Base-by-base conservation (phyloP, 2,888 invertebrate species). In the Drosophila fungiperda region DNA sequence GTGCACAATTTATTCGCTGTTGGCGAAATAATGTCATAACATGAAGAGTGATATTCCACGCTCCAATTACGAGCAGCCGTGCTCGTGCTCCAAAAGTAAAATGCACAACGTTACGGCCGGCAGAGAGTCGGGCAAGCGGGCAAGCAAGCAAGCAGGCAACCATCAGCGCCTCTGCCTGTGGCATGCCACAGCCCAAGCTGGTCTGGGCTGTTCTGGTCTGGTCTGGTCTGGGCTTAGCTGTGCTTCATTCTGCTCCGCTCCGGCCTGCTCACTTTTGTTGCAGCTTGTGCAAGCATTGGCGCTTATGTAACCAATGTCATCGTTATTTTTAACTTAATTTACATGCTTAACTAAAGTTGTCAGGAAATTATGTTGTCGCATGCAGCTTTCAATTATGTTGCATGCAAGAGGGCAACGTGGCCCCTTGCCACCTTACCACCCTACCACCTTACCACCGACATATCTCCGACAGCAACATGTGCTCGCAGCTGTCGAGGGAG, bases 31-130 rank as follows among this genome's bases (percentile, higher is more conserved):
- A 84, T 84, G 87, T 91, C 91, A 92, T 92, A 91, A 91, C 92
- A 91, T 91, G 92, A 92, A 91, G 91, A 92, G 90, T 92, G 90
- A 91, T 90, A 91, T 89, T 91, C 84, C 91, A 92, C 89, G 91
- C 91, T 90, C 92, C 91, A 91, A 91, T 91, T 91, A 91, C 89
- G 87, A 83, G 88, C 83, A 78, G 83, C 78, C 77, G 82, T 84
- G 83, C 84, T 78, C 65, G 57, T 63, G 73, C 50, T 66, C 78
- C 71, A 83, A 80, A 78, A 83, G 83, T 86, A 86, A 80, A 84
- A 87, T 79, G 82, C 68, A 67, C 85, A 71, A 67, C 66, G 68
- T 84, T 70, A 73, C 71, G 79, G 73, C 11, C 66, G 50, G 20
- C 45, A 35, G 55, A 40, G 60, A 42, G 42, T 78, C 32, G 62